A percentile compares a stretch with the other conserved stretches of the same genome.
Conservation (phyloP, 2,113 vertebrate genomes). For the Pycnonotus jocosus region DNA sequence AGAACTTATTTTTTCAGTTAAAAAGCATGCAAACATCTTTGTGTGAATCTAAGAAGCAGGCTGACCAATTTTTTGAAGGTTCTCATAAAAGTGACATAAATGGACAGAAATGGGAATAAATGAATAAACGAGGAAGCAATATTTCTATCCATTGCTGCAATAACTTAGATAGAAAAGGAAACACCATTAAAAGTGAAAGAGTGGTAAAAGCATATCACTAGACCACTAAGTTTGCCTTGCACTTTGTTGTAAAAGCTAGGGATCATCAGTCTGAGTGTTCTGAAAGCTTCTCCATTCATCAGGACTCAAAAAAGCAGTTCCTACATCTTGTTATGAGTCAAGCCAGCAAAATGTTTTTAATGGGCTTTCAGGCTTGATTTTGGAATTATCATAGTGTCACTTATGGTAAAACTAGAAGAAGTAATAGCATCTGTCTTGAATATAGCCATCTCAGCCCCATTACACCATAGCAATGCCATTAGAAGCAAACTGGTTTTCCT, state of each 20-base stretch:
- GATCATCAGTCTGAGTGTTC: slow-evolving; percentile 29
- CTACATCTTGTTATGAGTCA: slow-evolving; percentile 23
- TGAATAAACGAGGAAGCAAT: background rate
- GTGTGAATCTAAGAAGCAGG: background rate
- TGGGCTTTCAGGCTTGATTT: slow-evolving; percentile 45
- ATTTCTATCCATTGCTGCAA: background rate
- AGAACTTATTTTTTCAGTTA: background rate
- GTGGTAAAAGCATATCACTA: slow-evolving; percentile 14
- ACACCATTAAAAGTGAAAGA: background rate
- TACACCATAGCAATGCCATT: background rate
- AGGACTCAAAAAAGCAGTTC: background rate
- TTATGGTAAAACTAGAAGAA: slow-evolving; percentile 30
- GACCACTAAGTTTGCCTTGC: background rate
- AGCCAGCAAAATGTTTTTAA: slow-evolving; percentile 15
- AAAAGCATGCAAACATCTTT: background rate
- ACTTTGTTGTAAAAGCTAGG: background rate
- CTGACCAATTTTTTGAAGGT: background rate
- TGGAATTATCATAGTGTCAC: slow-evolving; percentile 33
- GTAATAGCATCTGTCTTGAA: slow-evolving; percentile 27
- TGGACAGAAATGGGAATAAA: background rate
- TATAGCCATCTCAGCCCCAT: background rate
- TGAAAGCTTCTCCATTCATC: slow-evolving; percentile 40
- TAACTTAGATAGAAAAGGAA: background rate
- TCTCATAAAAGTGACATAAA: background rate
- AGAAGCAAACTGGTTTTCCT: slow-evolving; percentile 6